Evolutionary conservation across 2,888 invertebrate genomes (phyloP).

Genomic region (Linnaemya vulpina): DNA sequence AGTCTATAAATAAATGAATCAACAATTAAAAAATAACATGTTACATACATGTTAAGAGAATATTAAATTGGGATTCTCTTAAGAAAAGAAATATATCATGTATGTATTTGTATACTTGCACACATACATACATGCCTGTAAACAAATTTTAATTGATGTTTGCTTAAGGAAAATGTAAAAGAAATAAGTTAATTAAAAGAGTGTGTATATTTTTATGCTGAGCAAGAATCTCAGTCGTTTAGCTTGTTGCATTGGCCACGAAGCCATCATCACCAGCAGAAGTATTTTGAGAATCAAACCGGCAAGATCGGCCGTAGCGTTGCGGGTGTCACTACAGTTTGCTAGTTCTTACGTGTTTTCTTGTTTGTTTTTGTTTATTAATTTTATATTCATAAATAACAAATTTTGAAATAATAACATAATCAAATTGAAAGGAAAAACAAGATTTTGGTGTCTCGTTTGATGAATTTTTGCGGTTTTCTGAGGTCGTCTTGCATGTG

Average conservation of each 20-base stretch:
- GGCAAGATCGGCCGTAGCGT: constrained; percentile 46
- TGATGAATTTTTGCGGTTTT: constrained; percentile 53
- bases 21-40: neutral
- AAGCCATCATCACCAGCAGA: constrained; percentile 41
- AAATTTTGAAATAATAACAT: constrained; percentile 2
- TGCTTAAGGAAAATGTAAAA: constrained; percentile 10
- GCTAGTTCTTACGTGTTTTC: constrained; percentile 18
- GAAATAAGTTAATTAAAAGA: constrained; percentile 28
- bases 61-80: constrained; percentile 8
- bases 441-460: constrained; percentile 43
- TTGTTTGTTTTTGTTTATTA: constrained; percentile 21
- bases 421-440: constrained; percentile 28
- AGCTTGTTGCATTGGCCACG: constrained; percentile 38
- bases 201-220: constrained; percentile 29
- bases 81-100: neutral
- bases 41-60: constrained; percentile 29
- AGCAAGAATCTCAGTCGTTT: constrained; percentile 43
- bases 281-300: constrained; percentile 56
- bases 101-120: too few relatives aligned
- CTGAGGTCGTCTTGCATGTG: constrained; percentile 20
- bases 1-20: neutral
- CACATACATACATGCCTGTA: neutral
- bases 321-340: constrained; percentile 26
- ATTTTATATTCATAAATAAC: constrained; percentile 47
- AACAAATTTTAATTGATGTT: neutral